These are phyloP conservation scores for Tapirus terrestris DNA, from an alignment of 2,113 vertebrate species.

Conservation along the genomic window DNA sequence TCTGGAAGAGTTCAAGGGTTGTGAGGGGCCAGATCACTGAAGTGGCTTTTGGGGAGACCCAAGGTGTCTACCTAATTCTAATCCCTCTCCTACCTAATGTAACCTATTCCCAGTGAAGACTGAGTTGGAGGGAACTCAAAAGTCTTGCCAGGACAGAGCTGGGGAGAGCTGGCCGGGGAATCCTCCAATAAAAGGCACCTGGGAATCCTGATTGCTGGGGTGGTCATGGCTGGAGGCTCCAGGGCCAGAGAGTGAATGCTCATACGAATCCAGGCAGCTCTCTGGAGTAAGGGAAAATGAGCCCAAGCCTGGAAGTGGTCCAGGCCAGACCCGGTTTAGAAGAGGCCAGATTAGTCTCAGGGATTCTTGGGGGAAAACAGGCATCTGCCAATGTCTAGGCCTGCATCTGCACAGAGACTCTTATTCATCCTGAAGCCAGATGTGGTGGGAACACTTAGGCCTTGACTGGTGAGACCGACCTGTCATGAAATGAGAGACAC, in stretches of 20 bases:
- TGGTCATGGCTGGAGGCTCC: fast-evolving
- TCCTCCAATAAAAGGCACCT: neutral
- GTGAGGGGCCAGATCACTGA: neutral
- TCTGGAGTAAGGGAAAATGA: fast-evolving
- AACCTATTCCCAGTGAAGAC: neutral
- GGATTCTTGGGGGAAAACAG: neutral
- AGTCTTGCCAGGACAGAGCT: neutral
- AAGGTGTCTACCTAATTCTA: neutral
- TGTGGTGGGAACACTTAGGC: fast-evolving
- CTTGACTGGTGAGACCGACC: too few relatives aligned
- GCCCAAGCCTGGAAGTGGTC: fast-evolving
- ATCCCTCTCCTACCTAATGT: neutral
- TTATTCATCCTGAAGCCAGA: neutral
- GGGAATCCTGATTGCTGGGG: neutral
- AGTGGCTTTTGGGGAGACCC: neutral
- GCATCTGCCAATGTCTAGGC: neutral
- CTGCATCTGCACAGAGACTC: too few relatives aligned
- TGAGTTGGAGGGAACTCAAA: neutral
- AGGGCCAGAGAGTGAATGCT: fast-evolving
- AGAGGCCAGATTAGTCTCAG: fast-evolving
- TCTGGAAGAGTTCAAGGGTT: neutral
- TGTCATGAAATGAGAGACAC: neutral
- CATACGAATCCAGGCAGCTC: fast-evolving
- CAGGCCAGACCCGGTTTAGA: fast-evolving
- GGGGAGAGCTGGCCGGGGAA: too few relatives aligned